These are phyloP conservation scores for Drosophila phalerata DNA, from an alignment of 2,888 invertebrate genomes.

Conservation along the genomic window DNA sequence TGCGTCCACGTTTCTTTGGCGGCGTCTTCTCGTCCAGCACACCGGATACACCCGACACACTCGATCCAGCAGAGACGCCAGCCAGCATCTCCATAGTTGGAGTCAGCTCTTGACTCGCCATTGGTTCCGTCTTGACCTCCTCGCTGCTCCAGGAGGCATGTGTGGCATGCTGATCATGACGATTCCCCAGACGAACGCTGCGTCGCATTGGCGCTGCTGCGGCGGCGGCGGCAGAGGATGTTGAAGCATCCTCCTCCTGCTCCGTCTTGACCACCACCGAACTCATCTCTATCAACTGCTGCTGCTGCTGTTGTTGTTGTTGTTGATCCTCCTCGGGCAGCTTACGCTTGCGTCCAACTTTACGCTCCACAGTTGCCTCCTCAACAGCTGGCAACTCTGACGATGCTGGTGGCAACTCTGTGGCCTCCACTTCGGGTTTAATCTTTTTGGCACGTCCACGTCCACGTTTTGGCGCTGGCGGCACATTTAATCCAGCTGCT, in stretches of 20 bases:
- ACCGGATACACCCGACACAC: background rate
- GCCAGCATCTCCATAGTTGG: background rate
- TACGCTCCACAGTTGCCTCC: constrained; percentile 52
- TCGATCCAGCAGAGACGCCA: background rate
- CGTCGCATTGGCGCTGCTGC: constrained; percentile 69
- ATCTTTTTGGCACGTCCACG: constrained; percentile 78
- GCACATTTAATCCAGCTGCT: background rate
- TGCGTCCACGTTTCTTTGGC: constrained; percentile 85
- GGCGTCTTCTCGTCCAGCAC: constrained; percentile 79
- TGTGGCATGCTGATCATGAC: constrained; percentile 69
- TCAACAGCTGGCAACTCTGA: constrained; percentile 6
- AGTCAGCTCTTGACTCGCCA: constrained; percentile 29
- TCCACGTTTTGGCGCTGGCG: constrained; percentile 70
- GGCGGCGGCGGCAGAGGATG: constrained; percentile 47
- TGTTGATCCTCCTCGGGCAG: constrained; percentile 58
- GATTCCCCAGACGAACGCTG: constrained; percentile 83
- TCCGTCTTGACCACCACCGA: constrained; percentile 61
- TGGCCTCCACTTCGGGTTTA: constrained; percentile 52
- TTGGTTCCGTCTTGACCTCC: constrained; percentile 69
- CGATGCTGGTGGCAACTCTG: constrained; percentile 13
- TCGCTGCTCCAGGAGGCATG: constrained; percentile 44
- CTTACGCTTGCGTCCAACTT: constrained; percentile 74
- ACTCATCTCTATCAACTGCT: constrained; percentile 27
- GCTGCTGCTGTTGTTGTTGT: background rate
- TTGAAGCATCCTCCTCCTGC: constrained; percentile 53